These are phyloP conservation scores for Mythimna loreyi DNA, from an alignment of 2,888 invertebrate species.

Conservation along the genomic window DNA sequence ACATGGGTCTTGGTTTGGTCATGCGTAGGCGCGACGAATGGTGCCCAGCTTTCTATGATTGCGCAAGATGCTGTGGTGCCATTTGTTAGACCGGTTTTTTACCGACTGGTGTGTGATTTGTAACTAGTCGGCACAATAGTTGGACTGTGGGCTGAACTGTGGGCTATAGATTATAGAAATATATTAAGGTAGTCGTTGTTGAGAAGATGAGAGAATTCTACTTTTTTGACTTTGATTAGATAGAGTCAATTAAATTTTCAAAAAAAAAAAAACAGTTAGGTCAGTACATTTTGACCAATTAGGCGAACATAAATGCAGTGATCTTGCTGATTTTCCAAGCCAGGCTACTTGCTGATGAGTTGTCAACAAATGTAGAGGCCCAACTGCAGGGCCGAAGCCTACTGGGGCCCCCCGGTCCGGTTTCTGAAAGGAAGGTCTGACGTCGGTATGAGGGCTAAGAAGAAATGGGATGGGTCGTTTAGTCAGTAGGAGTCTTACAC, in stretches of 20 bases:
- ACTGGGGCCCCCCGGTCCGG: too few relatives aligned
- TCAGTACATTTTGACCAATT: too few relatives aligned
- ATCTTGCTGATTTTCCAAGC: too few relatives aligned
- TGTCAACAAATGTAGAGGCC: too few relatives aligned
- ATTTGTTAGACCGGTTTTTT: conserved; percentile 63
- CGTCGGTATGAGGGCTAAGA: too few relatives aligned
- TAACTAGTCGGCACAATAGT: conserved; percentile 34
- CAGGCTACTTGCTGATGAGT: too few relatives aligned
- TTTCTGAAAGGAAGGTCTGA: too few relatives aligned
- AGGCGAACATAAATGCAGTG: too few relatives aligned
- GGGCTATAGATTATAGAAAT: conserved; percentile 9
- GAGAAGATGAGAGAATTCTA: neutral
- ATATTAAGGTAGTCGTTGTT: neutral
- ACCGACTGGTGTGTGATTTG: conserved; percentile 40
- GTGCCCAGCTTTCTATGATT: conserved; percentile 69
- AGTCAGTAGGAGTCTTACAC: too few relatives aligned
- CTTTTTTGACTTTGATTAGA: neutral
- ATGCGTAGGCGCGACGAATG: conserved; percentile 65
- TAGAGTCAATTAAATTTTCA: neutral
- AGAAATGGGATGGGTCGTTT: too few relatives aligned
- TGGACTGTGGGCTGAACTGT: conserved; percentile 19
- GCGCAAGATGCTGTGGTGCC: conserved; percentile 58
- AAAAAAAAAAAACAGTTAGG: too few relatives aligned
- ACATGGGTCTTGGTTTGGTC: conserved; percentile 43
- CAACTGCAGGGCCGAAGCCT: too few relatives aligned